Base-by-base conservation (phyloP, 30 jellyfish, hydroid and myxozoan species). In the Turritopsis dohrnii region DNA sequence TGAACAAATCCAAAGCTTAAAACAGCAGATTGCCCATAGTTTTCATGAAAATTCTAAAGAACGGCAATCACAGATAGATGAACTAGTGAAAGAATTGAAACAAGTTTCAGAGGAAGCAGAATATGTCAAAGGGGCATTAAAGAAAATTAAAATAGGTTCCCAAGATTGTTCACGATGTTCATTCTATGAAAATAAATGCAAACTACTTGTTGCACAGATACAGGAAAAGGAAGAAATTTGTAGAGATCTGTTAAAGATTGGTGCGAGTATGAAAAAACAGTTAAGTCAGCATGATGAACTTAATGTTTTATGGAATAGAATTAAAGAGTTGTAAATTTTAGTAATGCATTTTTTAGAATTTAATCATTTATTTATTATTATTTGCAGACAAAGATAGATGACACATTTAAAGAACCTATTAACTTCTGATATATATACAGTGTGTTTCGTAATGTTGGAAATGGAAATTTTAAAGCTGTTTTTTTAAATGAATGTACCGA, bases 31-130 rank as follows among this genome's bases (percentile, higher is more conserved):
- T 17, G 92, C 92, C 18, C 89, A 84, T 22, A 87, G 85, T 31
- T 74, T 89, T 4, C 84, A 89, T 0, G 92, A 89, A 71, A 89
- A 89, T 74, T 89, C 96, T 1, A 85, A 90, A 41, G 96, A 89
- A 71, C 81, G 96, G 29, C 96, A 89, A 76, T 90, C 82, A 25
- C 96, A 89, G 71, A 89, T 89, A 27, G 96, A 89, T 20, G 96
- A 89, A 41, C 81, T 89, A 27, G 75, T 89, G 25, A 89, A 85
- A 76, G 96, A 89, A 65, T 29, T 89, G 54, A 84, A 89, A 76
- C 81, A 94, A 60, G 94, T 85, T 22, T 89, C 96, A 1, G 94
- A 84, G 8, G 96, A 89, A 53, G 96, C 96, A 27, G 96, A 84
- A 54, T 53, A 86, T 16, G 96, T 85, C 5, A 84, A 89, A 71